Evolutionary conservation across 2,797 vertebrate species (phyloP), one percentile per base, ranked within the genome.

Genomic region (Pipistrellus nathusii): DNA sequence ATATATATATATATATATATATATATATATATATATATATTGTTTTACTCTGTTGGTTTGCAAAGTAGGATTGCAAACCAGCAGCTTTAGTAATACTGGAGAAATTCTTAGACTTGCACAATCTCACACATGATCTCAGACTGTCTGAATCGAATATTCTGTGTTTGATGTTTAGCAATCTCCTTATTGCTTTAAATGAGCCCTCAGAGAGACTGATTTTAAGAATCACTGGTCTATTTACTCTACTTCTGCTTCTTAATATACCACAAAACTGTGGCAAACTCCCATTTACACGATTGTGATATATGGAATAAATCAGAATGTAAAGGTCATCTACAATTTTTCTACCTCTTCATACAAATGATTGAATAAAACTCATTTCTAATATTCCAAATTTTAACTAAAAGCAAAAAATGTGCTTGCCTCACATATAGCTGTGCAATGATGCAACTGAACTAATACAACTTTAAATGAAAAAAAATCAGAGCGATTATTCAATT

Each of bases 381-480:
- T 93, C 32, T 69, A 64, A 27, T 69, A 82, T 89, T 92, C 12
- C 27, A 25, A 55, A 85, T 48, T 69, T 95, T 64, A 82, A 76
- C 30, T 48, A 38, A 17, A 71, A 48, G 17, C 53, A 83, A 72
- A 68, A 75, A 46, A 5, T 3, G 27, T 48, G 3, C 12, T 91
- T 73, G 17, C 3, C 13, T 89, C 7, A 38, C 57, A 41, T 27
- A 32, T 48, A 82, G 73, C 27, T 80, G 8, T n/a, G 11, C 51
- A 88, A 80, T 69, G 27, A 64, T 48, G 27, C 20, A 92, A 23
- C 6, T 66, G 8, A 14, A 2, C 44, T 90, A 55, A 59, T 90
- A 46, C 62, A 13, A 72, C 20, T 55, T 10, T 38, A 68, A 83
- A 44, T 85, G 10, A 57, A 91, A 93, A 92, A 94, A 94, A 89